These are phyloP conservation scores for Bombyx mandarina DNA, from an alignment of 1,140 invertebrate species.

Conservation along the genomic window DNA sequence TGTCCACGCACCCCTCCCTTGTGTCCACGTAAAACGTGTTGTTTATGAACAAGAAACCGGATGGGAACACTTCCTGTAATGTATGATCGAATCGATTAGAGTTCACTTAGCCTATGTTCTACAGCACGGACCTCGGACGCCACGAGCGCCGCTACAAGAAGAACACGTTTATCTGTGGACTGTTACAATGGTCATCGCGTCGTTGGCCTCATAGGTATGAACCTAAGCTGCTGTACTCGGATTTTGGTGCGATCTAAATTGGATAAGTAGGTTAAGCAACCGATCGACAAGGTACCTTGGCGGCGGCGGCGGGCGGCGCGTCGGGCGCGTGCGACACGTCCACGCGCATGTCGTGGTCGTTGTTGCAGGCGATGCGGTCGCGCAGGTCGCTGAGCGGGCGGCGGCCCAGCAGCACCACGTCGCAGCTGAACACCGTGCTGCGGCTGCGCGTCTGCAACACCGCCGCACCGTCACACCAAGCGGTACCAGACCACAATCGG, in stretches of 20 bases:
- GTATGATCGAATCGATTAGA: too few relatives aligned
- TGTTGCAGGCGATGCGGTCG: constrained; percentile 78
- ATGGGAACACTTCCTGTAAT: constrained; percentile 33
- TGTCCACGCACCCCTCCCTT: constrained; percentile 75
- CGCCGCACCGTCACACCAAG: not conserved
- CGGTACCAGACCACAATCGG: too few relatives aligned
- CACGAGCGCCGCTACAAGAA: too few relatives aligned
- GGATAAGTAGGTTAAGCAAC: too few relatives aligned
- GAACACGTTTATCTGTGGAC: too few relatives aligned
- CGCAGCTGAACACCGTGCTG: constrained; percentile 68
- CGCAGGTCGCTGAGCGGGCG: constrained; percentile 76
- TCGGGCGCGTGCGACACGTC: constrained; percentile 76
- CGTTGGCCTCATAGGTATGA: too few relatives aligned
- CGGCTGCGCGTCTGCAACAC: constrained; percentile 22
- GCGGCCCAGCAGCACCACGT: constrained; percentile 74
- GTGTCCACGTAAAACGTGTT: constrained; percentile 85
- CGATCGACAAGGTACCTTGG: constrained; percentile 56
- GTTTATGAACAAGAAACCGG: constrained; percentile 85
- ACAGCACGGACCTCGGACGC: too few relatives aligned
- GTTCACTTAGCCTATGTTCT: too few relatives aligned
- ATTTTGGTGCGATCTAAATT: too few relatives aligned
- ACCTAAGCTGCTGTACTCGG: too few relatives aligned
- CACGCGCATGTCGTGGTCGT: constrained; percentile 73
- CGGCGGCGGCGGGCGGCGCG: constrained; percentile 33
- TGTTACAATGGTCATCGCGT: too few relatives aligned